Evolutionary conservation across 2,888 invertebrate genomes (phyloP).

Genomic region (Drosophila mimetica): DNA sequence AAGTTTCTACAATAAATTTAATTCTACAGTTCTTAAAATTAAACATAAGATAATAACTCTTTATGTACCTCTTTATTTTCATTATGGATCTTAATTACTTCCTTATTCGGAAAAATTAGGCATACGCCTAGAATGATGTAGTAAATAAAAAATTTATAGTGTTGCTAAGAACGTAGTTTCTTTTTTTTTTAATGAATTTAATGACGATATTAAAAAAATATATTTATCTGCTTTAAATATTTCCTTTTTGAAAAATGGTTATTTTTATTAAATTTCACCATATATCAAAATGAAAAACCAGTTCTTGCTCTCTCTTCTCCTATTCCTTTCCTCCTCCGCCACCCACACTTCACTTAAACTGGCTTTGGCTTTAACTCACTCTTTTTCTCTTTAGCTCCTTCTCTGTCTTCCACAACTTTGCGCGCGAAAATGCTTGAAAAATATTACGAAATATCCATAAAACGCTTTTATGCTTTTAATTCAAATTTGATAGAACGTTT

Average conservation of each 20-base stretch:
- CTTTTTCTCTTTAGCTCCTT: constrained; percentile 6
- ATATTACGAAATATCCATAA: constrained; percentile 32
- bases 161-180: too few relatives aligned
- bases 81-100: too few relatives aligned
- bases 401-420: constrained; percentile 47
- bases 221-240: background rate
- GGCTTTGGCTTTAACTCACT: constrained; percentile 52
- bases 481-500: constrained; percentile 12
- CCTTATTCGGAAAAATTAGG: too few relatives aligned
- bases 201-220: too few relatives aligned
- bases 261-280: constrained; percentile 60
- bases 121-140: too few relatives aligned
- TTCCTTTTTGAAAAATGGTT: constrained; percentile 12
- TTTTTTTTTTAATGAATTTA: too few relatives aligned
- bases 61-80: too few relatives aligned
- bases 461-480: constrained; percentile 12
- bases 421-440: constrained; percentile 62
- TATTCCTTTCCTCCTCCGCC: constrained; percentile 9
- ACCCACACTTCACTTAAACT: constrained; percentile 35
- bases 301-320: constrained; percentile 34
- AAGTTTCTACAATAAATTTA: background rate
- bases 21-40: too few relatives aligned
- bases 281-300: constrained; percentile 53
- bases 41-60: too few relatives aligned
- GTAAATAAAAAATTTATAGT: too few relatives aligned